These are phyloP conservation scores for Drosophila acutilabella DNA, from an alignment of 2,888 invertebrate species.

Conservation along the genomic window DNA sequence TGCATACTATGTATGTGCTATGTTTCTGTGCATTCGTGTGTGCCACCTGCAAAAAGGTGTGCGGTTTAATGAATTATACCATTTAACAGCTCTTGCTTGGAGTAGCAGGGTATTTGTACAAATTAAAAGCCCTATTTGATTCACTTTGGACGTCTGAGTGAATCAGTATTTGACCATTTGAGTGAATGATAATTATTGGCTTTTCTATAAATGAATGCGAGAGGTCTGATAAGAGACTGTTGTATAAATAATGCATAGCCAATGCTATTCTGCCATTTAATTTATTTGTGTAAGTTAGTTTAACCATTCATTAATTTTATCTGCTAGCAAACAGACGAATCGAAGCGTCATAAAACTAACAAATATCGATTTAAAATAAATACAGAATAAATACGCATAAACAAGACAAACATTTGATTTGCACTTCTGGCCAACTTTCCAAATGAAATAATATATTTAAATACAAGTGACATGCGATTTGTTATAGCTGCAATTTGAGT, in stretches of 20 bases:
- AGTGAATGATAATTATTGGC: neutral
- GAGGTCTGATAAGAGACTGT: slow-evolving; percentile 12
- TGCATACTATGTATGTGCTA: slow-evolving; percentile 3
- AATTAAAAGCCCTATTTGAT: slow-evolving; percentile 34
- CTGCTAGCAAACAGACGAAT: slow-evolving; percentile 26
- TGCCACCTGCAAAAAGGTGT: slow-evolving; percentile 32
- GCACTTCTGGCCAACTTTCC: no score
- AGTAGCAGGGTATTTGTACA: slow-evolving; percentile 32
- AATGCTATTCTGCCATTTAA: neutral
- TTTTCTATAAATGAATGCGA: neutral
- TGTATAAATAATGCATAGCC: slow-evolving; percentile 10
- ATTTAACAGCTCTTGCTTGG: slow-evolving; percentile 51
- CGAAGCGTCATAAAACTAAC: slow-evolving; percentile 22
- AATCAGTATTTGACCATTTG: neutral
- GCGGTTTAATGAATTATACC: slow-evolving; percentile 66
- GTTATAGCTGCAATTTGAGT: neutral
- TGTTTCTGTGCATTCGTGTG: slow-evolving; percentile 14
- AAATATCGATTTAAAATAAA: slow-evolving; percentile 21
- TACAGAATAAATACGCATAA: neutral
- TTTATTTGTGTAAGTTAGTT: slow-evolving; percentile 15
- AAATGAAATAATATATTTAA: neutral
- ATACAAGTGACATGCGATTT: neutral
- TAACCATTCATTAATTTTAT: slow-evolving; percentile 41
- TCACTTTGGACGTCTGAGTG: slow-evolving; percentile 2
- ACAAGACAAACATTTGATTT: neutral